Conservation (phyloP, 2,113 vertebrate species). For the Ceyx margarethae region DNA sequence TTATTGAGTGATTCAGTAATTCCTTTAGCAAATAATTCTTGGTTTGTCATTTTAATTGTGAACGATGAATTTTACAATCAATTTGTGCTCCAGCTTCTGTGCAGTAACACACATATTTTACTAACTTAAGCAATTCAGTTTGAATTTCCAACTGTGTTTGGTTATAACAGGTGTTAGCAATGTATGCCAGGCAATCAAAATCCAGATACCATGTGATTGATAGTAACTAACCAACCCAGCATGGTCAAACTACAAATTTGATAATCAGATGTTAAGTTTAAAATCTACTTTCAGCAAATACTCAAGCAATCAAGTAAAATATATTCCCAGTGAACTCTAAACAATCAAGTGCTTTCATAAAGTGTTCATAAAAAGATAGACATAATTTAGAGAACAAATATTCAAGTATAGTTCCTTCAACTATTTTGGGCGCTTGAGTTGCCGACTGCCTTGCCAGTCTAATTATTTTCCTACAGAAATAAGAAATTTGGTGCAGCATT, state of each 20-base stretch:
- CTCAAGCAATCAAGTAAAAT: slow-evolving; percentile 29
- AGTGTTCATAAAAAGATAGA: background rate
- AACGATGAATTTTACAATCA: slow-evolving; percentile 51
- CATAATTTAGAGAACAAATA: background rate
- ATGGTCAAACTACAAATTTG: slow-evolving; percentile 22
- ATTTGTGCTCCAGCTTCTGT: slow-evolving; percentile 25
- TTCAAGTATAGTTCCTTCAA: background rate
- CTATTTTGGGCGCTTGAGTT: background rate
- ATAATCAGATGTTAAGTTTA: slow-evolving; percentile 55
- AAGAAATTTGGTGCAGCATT: background rate
- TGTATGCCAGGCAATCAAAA: slow-evolving; percentile 57
- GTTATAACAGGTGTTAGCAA: slow-evolving; percentile 45
- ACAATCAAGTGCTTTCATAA: background rate
- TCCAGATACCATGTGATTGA: background rate
- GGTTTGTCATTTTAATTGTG: slow-evolving; percentile 41
- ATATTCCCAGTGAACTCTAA: background rate
- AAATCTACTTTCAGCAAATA: slow-evolving; percentile 33
- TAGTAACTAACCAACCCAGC: slow-evolving; percentile 46
- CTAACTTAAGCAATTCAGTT: slow-evolving; percentile 27
- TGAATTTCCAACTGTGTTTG: slow-evolving; percentile 50
- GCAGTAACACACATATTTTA: background rate
- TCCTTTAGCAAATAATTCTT: slow-evolving; percentile 34
- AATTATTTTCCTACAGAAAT: background rate
- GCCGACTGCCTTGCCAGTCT: background rate
- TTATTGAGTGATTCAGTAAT: slow-evolving; percentile 48